Evolutionary conservation across 1,140 invertebrate species (phyloP).

Genomic region (Pogonomyrmex californicus): DNA sequence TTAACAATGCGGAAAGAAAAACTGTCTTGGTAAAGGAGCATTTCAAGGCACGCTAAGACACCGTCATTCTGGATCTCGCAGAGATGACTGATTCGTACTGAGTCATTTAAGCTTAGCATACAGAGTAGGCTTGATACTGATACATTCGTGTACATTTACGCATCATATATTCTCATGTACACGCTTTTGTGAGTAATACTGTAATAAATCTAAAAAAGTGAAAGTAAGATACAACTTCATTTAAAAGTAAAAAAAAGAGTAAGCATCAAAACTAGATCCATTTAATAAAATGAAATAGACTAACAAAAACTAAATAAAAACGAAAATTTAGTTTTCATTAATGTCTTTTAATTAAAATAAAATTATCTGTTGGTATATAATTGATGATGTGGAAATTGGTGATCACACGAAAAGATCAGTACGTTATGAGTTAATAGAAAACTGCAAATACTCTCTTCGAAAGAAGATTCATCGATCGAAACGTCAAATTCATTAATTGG

Average conservation of each 20-base stretch:
- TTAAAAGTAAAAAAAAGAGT: background rate
- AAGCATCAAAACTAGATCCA: background rate
- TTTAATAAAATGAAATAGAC: background rate
- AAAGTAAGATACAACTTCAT: background rate
- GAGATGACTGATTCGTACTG: background rate
- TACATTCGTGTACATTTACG: background rate
- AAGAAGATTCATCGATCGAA: background rate
- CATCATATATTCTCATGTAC: background rate
- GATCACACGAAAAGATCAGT: background rate
- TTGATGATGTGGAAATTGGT: background rate
- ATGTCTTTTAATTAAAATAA: background rate
- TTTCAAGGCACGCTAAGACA: conserved; percentile 27
- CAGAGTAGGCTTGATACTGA: background rate
- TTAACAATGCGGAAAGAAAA: conserved; percentile 69
- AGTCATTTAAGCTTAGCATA: conserved; percentile 12
- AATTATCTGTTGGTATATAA: background rate
- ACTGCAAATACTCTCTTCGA: background rate
- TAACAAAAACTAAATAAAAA: background rate
- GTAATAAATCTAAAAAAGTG: background rate
- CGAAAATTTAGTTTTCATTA: background rate
- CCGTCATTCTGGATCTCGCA: conserved; percentile 1
- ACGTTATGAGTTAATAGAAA: background rate
- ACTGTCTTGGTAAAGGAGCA: conserved; percentile 21
- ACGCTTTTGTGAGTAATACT: background rate
- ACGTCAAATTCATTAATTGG: background rate